Conservation (phyloP, 64 coral and sea anemone genomes). For the Dendronephthya gigantea region DNA sequence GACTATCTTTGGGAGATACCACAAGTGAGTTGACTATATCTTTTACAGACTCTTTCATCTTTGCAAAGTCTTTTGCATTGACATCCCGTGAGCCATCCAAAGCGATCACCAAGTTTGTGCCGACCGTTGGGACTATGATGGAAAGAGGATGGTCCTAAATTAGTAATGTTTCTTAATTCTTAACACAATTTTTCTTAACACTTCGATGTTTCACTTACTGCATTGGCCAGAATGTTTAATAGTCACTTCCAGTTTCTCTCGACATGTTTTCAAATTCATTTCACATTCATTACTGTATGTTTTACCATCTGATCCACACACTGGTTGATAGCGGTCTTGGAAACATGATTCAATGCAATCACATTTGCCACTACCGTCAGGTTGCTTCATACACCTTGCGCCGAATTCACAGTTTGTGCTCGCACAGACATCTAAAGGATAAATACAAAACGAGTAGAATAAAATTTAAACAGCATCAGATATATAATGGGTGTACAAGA, state of each 20-base stretch:
- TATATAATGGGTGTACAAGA: background rate
- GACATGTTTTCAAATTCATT: background rate
- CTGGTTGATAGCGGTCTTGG: background rate
- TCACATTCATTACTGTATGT: slow-evolving; percentile 12
- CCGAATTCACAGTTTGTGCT: background rate
- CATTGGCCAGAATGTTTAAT: background rate
- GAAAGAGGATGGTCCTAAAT: background rate
- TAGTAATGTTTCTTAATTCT: background rate
- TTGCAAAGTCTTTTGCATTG: background rate
- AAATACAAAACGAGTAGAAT: too few relatives aligned
- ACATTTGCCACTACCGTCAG: background rate
- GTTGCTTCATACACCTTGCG: background rate
- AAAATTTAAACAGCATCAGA: too few relatives aligned
- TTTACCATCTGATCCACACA: background rate
- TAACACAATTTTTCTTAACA: background rate
- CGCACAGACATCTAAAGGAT: background rate
- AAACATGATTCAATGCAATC: background rate
- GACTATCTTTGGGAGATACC: background rate
- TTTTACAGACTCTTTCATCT: background rate
- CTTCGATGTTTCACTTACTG: background rate
- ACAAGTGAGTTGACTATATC: background rate
- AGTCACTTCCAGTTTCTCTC: background rate
- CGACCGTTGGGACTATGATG: background rate
- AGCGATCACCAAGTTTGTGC: background rate
- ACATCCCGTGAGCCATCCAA: background rate